Conservation (phyloP, 2,113 vertebrate genomes). For the Solea solea region DNA sequence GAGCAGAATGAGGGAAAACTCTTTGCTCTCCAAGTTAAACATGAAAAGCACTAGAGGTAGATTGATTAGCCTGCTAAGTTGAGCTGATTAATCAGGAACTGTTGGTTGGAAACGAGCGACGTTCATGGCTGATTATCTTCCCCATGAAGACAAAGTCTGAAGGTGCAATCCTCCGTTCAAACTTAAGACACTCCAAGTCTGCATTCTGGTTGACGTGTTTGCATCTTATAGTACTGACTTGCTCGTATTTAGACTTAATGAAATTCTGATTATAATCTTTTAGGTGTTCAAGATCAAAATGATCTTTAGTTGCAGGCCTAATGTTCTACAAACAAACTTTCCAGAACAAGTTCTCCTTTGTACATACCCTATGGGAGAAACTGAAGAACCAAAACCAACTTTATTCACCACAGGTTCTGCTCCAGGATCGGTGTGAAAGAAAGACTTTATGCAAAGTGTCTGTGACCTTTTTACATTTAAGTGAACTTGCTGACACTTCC, state of each 20-base stretch:
- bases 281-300: neutral
- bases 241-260: too few relatives aligned
- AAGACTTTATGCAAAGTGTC: constrained; percentile 54
- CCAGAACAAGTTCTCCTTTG: neutral
- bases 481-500: constrained; percentile 52
- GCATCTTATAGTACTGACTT: too few relatives aligned
- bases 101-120: constrained; percentile 65
- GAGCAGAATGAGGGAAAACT: constrained; percentile 39
- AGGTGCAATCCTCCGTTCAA: constrained; percentile 50
- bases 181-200: constrained; percentile 23
- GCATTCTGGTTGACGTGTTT: constrained; percentile 13
- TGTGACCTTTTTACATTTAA: constrained; percentile 58
- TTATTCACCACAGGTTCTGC: constrained; percentile 4
- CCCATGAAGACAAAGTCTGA: constrained; percentile 45
- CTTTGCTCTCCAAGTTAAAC: constrained; percentile 44
- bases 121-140: constrained; percentile 76
- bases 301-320: neutral
- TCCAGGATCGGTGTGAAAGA: constrained; percentile 28
- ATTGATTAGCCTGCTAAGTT: constrained; percentile 73
- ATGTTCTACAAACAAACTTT: neutral
- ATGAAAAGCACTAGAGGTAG: constrained; percentile 60
- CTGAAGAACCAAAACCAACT: constrained; percentile 11
- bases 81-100: constrained; percentile 74
- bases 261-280: too few relatives aligned
- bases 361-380: neutral